Percentiles rank a stretch among this genome's conserved stretches.
These are phyloP conservation scores for Pseudococcus jackbeardsleyi DNA, from an alignment of 2,888 invertebrate species.

Conservation along the genomic window DNA sequence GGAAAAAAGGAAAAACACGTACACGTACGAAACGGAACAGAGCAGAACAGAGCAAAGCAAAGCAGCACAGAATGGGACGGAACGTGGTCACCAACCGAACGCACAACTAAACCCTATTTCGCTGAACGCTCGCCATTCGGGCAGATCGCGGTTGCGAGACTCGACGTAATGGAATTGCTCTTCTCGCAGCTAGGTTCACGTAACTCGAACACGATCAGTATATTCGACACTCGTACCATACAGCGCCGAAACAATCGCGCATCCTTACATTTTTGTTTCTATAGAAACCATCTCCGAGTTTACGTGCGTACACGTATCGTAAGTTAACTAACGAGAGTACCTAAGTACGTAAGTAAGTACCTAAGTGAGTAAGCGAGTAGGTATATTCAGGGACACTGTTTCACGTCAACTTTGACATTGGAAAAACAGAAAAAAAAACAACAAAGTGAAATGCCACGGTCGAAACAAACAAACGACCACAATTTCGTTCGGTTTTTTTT, in stretches of 20 bases:
- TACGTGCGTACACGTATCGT: slow-evolving; percentile 38
- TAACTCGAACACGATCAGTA: not conserved
- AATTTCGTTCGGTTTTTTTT: too few species aligned
- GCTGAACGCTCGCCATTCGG: not conserved
- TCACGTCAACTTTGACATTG: not conserved
- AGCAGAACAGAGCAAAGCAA: not conserved
- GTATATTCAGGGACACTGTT: not conserved
- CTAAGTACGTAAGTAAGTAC: too few species aligned
- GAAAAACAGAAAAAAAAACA: too few species aligned
- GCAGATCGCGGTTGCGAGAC: not conserved
- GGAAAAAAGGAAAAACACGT: not conserved
- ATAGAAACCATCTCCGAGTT: slow-evolving; percentile 60
- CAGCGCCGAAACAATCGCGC: slow-evolving; percentile 56
- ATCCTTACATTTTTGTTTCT: slow-evolving; percentile 60
- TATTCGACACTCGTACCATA: not conserved
- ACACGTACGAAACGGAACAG: not conserved
- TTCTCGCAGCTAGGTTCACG: not conserved
- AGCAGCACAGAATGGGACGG: not conserved
- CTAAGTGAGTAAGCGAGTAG: too few species aligned
- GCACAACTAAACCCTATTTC: slow-evolving; percentile 53
- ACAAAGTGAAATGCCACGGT: too few species aligned
- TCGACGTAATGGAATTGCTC: slow-evolving; percentile 55
- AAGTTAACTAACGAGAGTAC: too few species aligned
- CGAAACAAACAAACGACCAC: too few species aligned
- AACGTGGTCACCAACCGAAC: slow-evolving; percentile 31